These are phyloP conservation scores for Drosophila tani DNA, from an alignment of 1,140 invertebrate genomes.

Conservation along the genomic window DNA sequence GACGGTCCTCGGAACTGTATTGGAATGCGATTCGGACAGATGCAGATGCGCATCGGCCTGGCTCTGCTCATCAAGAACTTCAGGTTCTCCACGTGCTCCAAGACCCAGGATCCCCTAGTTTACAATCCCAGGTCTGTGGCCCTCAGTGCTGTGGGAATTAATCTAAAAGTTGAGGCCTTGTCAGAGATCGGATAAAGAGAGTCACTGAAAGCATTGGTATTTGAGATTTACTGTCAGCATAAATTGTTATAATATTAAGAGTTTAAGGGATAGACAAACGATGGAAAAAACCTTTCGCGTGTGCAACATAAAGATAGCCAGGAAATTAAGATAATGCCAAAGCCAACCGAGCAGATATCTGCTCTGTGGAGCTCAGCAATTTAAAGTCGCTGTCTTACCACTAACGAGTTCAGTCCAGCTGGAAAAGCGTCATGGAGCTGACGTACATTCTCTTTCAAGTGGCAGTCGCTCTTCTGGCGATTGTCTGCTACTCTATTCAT, in stretches of 20 bases:
- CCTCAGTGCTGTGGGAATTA: constrained; percentile 1
- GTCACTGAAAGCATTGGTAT: no score
- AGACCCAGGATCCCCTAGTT: constrained; percentile 46
- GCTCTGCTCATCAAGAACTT: constrained; percentile 80
- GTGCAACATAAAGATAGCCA: neutral
- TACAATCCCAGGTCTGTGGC: constrained; percentile 43
- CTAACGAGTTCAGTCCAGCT: neutral
- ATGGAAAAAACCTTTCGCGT: no score
- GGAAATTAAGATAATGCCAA: constrained; percentile 41
- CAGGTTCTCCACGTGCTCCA: constrained; percentile 60
- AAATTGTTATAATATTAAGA: no score
- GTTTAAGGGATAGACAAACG: no score
- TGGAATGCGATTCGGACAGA: constrained; percentile 84
- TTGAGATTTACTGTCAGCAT: no score
- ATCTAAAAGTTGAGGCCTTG: neutral
- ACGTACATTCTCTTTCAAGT: constrained; percentile 50
- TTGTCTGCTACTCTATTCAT: constrained; percentile 9
- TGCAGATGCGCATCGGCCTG: constrained; percentile 84
- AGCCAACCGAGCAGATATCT: no score
- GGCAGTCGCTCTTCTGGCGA: constrained; percentile 27
- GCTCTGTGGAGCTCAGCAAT: no score
- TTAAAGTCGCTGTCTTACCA: neutral
- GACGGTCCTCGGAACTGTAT: constrained; percentile 86
- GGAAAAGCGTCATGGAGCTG: constrained; percentile 21
- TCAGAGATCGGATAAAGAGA: neutral